Evolutionary conservation across 2,797 vertebrate genomes (phyloP).

Genomic region (Eidolon dupreanum): DNA sequence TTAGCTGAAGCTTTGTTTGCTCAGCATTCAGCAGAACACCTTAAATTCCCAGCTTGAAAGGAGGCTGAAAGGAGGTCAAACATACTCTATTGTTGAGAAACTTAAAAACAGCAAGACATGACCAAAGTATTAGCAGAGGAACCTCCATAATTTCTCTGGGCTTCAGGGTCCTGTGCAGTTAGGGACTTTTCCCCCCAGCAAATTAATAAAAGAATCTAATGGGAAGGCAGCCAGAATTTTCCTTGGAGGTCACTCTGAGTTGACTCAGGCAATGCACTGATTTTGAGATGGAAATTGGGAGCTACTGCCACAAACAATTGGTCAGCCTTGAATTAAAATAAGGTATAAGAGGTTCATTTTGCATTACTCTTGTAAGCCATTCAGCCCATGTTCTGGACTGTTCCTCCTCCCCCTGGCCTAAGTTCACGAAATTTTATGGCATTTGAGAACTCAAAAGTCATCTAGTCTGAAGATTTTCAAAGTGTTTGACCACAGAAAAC

Average conservation of each 20-base stretch:
- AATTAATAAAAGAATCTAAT: not conserved
- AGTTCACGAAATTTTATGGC: not conserved
- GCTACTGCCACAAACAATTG: not conserved
- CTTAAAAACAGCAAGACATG: conserved; percentile 29
- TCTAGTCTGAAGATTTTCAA: not conserved
- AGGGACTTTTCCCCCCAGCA: not conserved
- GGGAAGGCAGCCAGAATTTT: not conserved
- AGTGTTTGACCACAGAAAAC: not conserved
- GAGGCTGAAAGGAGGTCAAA: conserved; percentile 60
- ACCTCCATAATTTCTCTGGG: not conserved
- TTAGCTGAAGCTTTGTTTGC: conserved; percentile 57
- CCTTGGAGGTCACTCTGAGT: not conserved
- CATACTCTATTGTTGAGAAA: conserved; percentile 34
- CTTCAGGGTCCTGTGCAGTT: not conserved
- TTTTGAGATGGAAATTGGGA: not conserved
- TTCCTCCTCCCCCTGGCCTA: not conserved
- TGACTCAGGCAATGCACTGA: not conserved
- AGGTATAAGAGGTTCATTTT: not conserved
- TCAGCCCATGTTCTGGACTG: not conserved
- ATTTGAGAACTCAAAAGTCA: not conserved
- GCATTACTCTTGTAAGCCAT: not conserved
- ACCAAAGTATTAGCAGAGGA: conserved; percentile 24
- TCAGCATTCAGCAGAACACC: conserved; percentile 67
- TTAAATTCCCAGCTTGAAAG: conserved; percentile 68
- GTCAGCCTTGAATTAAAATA: not conserved